phyloP scores from a whole-genome alignment of 2,113 vertebrate genomes.

The Syrrhaptes paradoxus region DNA sequence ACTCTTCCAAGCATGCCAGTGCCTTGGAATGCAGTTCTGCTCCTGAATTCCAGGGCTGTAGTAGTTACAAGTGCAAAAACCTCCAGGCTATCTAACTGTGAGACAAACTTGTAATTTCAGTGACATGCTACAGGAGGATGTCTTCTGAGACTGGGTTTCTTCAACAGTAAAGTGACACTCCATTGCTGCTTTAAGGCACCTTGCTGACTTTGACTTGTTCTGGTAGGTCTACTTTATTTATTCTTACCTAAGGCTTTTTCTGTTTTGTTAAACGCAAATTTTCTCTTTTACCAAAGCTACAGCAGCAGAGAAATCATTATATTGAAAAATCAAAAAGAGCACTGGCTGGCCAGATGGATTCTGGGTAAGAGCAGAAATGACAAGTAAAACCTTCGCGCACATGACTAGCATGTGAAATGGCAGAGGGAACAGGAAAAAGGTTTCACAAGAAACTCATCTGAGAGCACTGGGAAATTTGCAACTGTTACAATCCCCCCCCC shows the following conservation, averaged over 20 bases:
- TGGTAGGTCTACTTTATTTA: background rate
- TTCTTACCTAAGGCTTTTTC: background rate
- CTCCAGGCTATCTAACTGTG: background rate
- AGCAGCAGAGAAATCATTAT: slow-evolving; percentile 58
- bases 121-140: background rate
- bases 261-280: slow-evolving; percentile 31
- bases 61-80: background rate
- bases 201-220: background rate
- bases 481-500: background rate
- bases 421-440: background rate
- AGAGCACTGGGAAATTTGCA: background rate
- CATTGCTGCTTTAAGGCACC: background rate
- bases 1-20: background rate
- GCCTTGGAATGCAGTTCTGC: background rate
- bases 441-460: background rate
- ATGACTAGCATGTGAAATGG: background rate
- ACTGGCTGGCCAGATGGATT: slow-evolving; percentile 32
- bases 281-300: slow-evolving; percentile 21
- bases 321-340: slow-evolving; percentile 8
- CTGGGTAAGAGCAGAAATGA: slow-evolving; percentile 46
- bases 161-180: background rate
- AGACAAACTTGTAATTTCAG: background rate
- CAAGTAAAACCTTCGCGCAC: background rate
- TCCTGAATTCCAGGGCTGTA: background rate
- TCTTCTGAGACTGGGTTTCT: background rate